Percentiles rank a stretch among this genome's conserved stretches.
phyloP scores from a whole-genome alignment of 2,888 invertebrate species.

The Drosophila prostipennis region DNA sequence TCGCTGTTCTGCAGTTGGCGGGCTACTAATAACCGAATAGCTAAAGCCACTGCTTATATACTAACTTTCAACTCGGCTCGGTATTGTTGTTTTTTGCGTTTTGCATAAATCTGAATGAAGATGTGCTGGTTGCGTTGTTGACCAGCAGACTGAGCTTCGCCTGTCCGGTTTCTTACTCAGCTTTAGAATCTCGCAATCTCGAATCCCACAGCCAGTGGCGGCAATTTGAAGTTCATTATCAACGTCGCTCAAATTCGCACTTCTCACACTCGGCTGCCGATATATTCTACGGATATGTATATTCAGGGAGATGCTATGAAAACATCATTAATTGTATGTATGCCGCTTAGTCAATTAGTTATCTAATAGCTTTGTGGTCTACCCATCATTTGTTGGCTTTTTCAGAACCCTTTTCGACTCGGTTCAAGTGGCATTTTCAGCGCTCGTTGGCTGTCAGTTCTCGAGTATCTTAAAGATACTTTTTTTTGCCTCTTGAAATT shows the following conservation, averaged over 20 bases:
- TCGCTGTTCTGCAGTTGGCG: constrained; percentile 53
- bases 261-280: constrained; percentile 50
- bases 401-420: constrained; percentile 21
- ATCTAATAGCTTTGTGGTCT: constrained; percentile 63
- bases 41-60: constrained; percentile 63
- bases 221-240: constrained; percentile 69
- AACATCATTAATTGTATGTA: constrained; percentile 66
- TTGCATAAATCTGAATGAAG: constrained; percentile 78
- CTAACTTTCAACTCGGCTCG: constrained; percentile 54
- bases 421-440: constrained; percentile 63
- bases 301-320: constrained; percentile 13
- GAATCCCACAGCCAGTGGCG: constrained; percentile 34
- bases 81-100: constrained; percentile 51
- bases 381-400: constrained; percentile 15
- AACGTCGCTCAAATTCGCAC: constrained; percentile 65
- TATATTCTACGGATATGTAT: neutral
- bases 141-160: constrained; percentile 31
- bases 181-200: constrained; percentile 31
- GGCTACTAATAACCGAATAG: constrained; percentile 67
- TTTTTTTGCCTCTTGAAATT: constrained; percentile 45
- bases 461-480: constrained; percentile 39
- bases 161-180: constrained; percentile 81
- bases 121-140: constrained; percentile 48
- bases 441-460: constrained; percentile 61
- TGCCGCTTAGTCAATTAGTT: constrained; percentile 70